Evolutionary conservation across 2,797 vertebrate genomes (phyloP).

Genomic region (Pipistrellus nathusii): DNA sequence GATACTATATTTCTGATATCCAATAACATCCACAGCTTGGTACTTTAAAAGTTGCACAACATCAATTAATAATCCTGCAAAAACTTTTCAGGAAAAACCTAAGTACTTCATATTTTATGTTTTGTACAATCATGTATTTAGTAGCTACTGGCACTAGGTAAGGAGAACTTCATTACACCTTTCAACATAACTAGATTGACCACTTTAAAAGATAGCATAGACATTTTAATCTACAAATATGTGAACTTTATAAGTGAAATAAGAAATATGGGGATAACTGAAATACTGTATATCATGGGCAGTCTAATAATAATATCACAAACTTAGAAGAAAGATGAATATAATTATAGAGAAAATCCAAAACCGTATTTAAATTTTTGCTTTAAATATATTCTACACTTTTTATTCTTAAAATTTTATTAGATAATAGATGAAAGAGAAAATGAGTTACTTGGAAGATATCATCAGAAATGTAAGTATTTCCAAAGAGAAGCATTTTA

Average conservation of each 20-base stretch:
- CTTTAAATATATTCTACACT: neutral
- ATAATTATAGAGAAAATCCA: neutral
- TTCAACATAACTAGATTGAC: neutral
- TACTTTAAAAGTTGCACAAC: constrained; percentile 69
- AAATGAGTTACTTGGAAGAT: neutral
- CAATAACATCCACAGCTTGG: constrained; percentile 58
- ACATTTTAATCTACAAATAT: constrained; percentile 35
- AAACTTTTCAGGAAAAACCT: constrained; percentile 36
- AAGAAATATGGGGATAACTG: neutral
- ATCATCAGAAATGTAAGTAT: neutral
- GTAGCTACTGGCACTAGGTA: neutral
- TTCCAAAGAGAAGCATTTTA: neutral
- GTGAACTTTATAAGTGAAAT: neutral
- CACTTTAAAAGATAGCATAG: neutral
- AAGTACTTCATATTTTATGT: constrained; percentile 31
- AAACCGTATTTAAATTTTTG: neutral
- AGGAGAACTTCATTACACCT: neutral
- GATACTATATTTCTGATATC: constrained; percentile 49
- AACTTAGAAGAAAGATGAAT: neutral
- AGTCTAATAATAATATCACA: neutral
- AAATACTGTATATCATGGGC: neutral
- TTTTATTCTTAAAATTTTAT: neutral
- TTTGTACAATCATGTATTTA: neutral
- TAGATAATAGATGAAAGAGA: neutral
- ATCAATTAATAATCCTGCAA: constrained; percentile 43